phyloP scores from a whole-genome alignment of 2,888 invertebrate species.

The Itoplectis maculator region DNA sequence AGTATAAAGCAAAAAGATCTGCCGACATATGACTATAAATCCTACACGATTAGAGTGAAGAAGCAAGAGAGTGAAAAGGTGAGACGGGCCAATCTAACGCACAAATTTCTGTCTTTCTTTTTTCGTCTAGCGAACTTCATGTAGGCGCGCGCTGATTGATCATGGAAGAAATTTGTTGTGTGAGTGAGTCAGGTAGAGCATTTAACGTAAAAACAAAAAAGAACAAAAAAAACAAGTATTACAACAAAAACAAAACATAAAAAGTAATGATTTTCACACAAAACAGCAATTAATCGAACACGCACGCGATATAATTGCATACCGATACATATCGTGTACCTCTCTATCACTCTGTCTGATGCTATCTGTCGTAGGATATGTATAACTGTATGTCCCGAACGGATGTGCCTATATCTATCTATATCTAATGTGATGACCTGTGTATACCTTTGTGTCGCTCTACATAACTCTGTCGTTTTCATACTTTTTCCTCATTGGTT shows the following conservation, averaged over 20 bases:
- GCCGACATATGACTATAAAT: conserved; percentile 34
- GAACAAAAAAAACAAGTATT: conserved; percentile 50
- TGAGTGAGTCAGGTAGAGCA: conserved; percentile 84
- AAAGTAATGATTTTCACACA: conserved; percentile 43
- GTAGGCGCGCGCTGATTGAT: conserved; percentile 83
- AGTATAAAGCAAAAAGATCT: conserved; percentile 24
- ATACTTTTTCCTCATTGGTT: conserved; percentile 8
- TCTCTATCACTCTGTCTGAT: conserved; percentile 60
- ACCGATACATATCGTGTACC: conserved; percentile 49
- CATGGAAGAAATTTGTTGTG: conserved; percentile 83
- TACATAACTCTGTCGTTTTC: conserved; percentile 52
- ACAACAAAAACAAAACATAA: conserved; percentile 31
- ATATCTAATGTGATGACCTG: conserved; percentile 64
- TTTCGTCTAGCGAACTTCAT: conserved; percentile 83
- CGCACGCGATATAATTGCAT: conserved; percentile 60
- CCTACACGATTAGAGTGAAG: conserved; percentile 1
- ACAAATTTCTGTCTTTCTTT: conserved; percentile 82
- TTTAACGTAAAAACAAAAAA: conserved; percentile 55
- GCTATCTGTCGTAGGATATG: conserved; percentile 70
- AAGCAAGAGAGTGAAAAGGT: conserved; percentile 24
- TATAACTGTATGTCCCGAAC: conserved; percentile 65
- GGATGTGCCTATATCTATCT: conserved; percentile 66
- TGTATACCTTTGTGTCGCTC: conserved; percentile 64
- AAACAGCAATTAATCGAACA: conserved; percentile 50
- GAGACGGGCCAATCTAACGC: conserved; percentile 74